phyloP scores from a whole-genome alignment of 2,888 invertebrate species.

The Tetragnatha montana region DNA sequence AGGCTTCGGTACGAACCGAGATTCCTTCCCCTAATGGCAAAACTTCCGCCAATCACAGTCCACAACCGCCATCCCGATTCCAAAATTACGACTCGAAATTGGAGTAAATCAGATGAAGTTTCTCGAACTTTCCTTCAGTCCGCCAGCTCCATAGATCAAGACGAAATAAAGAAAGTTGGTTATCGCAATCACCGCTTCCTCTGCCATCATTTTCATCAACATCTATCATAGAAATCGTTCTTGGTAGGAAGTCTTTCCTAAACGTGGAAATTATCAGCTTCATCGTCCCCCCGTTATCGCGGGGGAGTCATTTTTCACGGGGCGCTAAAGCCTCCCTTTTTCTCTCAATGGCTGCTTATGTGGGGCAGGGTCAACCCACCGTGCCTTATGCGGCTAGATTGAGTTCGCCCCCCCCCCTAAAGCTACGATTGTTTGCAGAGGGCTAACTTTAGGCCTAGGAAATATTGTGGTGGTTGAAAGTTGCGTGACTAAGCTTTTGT shows the following conservation, averaged over 20 bases:
- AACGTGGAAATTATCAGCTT: slow-evolving; percentile 51
- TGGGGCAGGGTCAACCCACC: slow-evolving; percentile 23
- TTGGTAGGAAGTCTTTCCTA: slow-evolving; percentile 29
- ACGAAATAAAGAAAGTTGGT: slow-evolving; percentile 36
- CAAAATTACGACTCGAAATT: neutral
- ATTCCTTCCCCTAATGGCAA: too few relatives aligned
- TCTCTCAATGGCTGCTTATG: slow-evolving; percentile 12
- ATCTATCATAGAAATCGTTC: slow-evolving; percentile 62
- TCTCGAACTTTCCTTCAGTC: neutral
- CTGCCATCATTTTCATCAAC: slow-evolving; percentile 57
- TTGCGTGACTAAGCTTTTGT: too few relatives aligned
- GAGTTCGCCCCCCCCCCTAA: neutral
- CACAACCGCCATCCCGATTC: neutral
- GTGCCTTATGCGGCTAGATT: slow-evolving; percentile 13
- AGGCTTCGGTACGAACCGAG: too few relatives aligned
- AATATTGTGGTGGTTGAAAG: too few relatives aligned
- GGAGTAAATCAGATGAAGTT: neutral
- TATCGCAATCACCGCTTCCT: slow-evolving; percentile 28
- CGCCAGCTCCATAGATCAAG: slow-evolving; percentile 15
- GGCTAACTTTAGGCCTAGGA: too few relatives aligned
- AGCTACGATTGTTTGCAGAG: too few relatives aligned
- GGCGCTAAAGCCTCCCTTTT: slow-evolving; percentile 27
- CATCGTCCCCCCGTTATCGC: slow-evolving; percentile 41
- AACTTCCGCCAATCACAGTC: neutral
- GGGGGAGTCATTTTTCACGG: slow-evolving; percentile 42